Evolutionary conservation across 2,113 vertebrate species (phyloP).

Genomic region (Sinocyclocheilus anophthalmus): DNA sequence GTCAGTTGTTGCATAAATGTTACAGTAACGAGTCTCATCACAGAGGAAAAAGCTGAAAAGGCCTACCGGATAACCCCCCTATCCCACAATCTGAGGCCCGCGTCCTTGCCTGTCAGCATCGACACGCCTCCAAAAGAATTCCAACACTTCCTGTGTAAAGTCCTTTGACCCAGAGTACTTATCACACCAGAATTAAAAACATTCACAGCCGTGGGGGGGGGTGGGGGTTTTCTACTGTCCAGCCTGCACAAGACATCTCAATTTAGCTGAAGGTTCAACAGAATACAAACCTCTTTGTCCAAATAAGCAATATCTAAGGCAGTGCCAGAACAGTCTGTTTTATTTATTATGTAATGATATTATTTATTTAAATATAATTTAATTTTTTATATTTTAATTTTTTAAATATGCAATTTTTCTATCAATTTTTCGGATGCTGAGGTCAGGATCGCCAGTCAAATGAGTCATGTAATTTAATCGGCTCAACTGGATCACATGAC

Average conservation of each 20-base stretch:
- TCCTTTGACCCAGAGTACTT: slow-evolving; percentile 69
- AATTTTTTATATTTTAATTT: too few relatives aligned
- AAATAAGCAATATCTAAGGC: neutral
- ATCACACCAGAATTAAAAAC: slow-evolving; percentile 60
- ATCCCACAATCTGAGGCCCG: slow-evolving; percentile 44
- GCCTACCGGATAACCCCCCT: slow-evolving; percentile 49
- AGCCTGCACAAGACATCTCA: slow-evolving; percentile 4
- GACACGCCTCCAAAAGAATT: slow-evolving; percentile 62
- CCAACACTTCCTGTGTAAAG: slow-evolving; percentile 70
- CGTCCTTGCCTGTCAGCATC: slow-evolving; percentile 69
- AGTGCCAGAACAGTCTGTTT: too few relatives aligned
- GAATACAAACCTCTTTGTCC: neutral
- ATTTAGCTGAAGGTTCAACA: neutral
- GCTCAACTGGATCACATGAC: neutral
- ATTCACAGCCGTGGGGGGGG: slow-evolving; percentile 56
- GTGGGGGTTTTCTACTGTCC: slow-evolving; percentile 37
- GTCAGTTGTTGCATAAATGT: slow-evolving; percentile 33
- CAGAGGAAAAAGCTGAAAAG: slow-evolving; percentile 56
- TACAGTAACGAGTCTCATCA: neutral
- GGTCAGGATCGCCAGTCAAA: neutral
- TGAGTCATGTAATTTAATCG: neutral
- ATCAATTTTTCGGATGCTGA: neutral
- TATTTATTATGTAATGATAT: too few relatives aligned
- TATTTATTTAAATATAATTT: too few relatives aligned
- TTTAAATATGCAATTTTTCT: neutral